Evolutionary conservation across 2,113 vertebrate species (phyloP), one percentile per base, ranked within the genome.

Genomic region (Syngnathus floridae): DNA sequence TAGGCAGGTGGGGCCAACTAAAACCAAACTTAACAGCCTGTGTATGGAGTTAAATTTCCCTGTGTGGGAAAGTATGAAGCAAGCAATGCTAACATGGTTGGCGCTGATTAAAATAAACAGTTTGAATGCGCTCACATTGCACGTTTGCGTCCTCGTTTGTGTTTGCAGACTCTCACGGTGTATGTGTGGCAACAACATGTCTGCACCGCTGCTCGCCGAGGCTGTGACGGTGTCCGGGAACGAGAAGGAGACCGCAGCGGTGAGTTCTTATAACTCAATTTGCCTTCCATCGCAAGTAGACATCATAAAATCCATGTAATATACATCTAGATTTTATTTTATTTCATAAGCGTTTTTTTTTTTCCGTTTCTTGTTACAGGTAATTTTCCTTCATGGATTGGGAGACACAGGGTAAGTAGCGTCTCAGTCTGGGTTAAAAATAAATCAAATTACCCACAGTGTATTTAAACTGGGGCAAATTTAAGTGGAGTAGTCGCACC

Each of bases 111-210:
- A 49, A 49, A 49, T 19, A 49, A 49, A 49, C 10, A 22, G 22
- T 22, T 8, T 22, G 3, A 31, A 31, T 22, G 19, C 21, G 36
- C 1, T 36, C 4, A 17, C 7, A 36, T 57, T 57, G 35, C 31
- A 57, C 36, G 21, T 21, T n/a, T 16, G 31, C 17, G 55, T 57
- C 35, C 14, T 21, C 4, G 0, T 5, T 36, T 40, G 3, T 48
- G 13, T 72, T 13, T 69, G 7, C 80, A 91, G 85, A 84, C 88
- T 74, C 88, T 82, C 92, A 82, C 91, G 80, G 94, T 99, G 96
- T 95, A 99, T 98, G 97, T 99, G 97, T 91, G 97, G 97, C 91
- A 99, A 99, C 93, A 98, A 95, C 93, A 99, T 99, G 97, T 99
- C 97, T 93, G 92, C 95, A 88, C 97, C 96, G 91, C 94, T 98